Percentiles rank a stretch among this genome's conserved stretches.
Evolutionary conservation across 2,113 vertebrate genomes (phyloP).

Genomic region (Picathartes gymnocephalus): DNA sequence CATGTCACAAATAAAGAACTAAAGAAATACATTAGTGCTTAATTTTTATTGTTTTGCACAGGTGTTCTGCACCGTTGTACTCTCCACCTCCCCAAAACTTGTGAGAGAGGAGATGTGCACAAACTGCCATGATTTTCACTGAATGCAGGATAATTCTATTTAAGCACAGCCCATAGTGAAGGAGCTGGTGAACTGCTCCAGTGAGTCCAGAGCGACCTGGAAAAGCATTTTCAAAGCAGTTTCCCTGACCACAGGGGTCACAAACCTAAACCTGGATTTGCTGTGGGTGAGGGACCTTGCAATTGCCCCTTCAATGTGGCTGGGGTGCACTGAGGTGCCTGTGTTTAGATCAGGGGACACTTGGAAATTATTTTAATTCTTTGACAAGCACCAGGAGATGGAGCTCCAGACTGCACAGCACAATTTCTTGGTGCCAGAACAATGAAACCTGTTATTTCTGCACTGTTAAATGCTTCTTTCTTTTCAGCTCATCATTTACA

Average conservation of each 20-base stretch:
- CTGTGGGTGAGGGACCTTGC: background rate
- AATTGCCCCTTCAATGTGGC: background rate
- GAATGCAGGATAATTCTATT: background rate
- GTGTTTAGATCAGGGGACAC: background rate
- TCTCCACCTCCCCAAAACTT: background rate
- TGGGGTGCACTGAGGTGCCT: background rate
- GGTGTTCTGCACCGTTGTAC: background rate
- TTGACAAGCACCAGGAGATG: conserved; percentile 35
- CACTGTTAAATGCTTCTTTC: background rate
- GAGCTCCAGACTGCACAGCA: conserved; percentile 22
- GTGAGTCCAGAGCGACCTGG: background rate
- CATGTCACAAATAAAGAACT: background rate
- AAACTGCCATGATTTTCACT: background rate
- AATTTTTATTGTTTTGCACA: background rate
- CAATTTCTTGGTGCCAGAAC: background rate
- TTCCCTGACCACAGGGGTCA: background rate
- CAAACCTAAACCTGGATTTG: background rate
- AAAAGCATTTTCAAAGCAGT: background rate
- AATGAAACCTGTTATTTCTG: background rate
- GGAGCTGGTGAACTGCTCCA: background rate
- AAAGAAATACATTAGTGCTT: background rate
- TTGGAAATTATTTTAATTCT: background rate
- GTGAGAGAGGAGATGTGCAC: background rate
- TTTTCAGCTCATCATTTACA: conserved; percentile 26
- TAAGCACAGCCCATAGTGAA: accelerated